Percentiles rank a stretch among this genome's conserved stretches.
Evolutionary conservation across 2,888 invertebrate species (phyloP).

Genomic region (Salticus scenicus): DNA sequence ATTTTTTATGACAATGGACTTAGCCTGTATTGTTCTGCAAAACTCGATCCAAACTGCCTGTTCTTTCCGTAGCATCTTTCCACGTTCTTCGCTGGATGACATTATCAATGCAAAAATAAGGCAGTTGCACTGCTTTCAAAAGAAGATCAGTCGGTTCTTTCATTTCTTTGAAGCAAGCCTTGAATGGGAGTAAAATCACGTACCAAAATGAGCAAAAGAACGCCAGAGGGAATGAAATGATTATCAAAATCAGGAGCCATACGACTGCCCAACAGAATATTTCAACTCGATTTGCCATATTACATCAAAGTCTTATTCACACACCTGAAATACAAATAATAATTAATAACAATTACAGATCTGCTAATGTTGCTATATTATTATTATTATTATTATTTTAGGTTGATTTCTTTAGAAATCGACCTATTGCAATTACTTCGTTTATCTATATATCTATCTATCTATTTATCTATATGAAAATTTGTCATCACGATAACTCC

Average conservation of each 20-base stretch:
- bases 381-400: no score
- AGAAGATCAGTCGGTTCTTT: constrained; percentile 4
- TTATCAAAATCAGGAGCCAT: not conserved
- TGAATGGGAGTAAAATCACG: constrained; percentile 20
- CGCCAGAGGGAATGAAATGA: constrained; percentile 13
- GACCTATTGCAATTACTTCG: no score
- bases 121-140: constrained; percentile 20
- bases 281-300: no score
- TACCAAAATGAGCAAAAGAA: constrained; percentile 28
- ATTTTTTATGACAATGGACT: not conserved
- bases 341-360: no score
- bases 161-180: not conserved
- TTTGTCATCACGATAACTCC: no score
- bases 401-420: no score
- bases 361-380: no score
- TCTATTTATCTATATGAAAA: no score
- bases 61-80: not conserved
- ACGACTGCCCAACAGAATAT: no score
- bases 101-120: constrained; percentile 17
- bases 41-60: not conserved
- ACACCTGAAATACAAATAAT: no score
- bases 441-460: no score
- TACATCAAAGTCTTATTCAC: no score
- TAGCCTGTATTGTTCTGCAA: not conserved
- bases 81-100: not conserved